Base-by-base conservation (phyloP, 2,888 invertebrate genomes). In the Linyphia triangularis region DNA sequence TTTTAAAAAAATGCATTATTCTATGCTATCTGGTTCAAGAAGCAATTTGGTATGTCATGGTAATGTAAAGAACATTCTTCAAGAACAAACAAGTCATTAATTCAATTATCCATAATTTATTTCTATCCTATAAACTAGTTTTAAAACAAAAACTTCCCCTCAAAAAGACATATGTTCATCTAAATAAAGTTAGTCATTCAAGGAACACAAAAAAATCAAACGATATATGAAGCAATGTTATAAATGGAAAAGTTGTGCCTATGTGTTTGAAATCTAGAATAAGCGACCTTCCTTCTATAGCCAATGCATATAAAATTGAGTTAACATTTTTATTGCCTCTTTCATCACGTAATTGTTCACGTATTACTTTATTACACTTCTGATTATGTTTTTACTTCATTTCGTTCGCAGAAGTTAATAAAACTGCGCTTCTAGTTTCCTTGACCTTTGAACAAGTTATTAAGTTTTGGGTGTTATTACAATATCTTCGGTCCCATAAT, bases 311-410 rank as follows among this genome's bases (percentile, higher is more conserved):
- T 22, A 61, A 63, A 73, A 77, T 63, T 1, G 59, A 28, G 61
- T 77, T 63, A 63, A 37, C 63, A 63, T 77, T 61, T 77, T 77
- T 77, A 77, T 63, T 59, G 16, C 73, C 3, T n/a, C 26, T 33
- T 22, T 73, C 59, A 63, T 26, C 63, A 26, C 37, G 24, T 24
- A 77, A 77, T 61, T 77, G 30, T 33, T 22, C 67, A 10, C 9
- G 22, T 3, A 51, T 79, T 67, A 79, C 79, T 40, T 67, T 51
- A 33, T 51, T 40, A 16, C 37, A 37, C 37, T 77, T 26, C n/a
- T 77, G 67, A 30, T 33, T 67, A 67, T 33, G 7, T 33, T 33
- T 67, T n/a, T 63, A 7, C 19, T 33, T 67, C n/a, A 16, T 30
- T 1, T 33, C 9, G 5, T 30, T 33, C 67, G 9, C 30, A 3